Conservation (phyloP, 2,113 vertebrate species). For the Colossoma macropomum region DNA sequence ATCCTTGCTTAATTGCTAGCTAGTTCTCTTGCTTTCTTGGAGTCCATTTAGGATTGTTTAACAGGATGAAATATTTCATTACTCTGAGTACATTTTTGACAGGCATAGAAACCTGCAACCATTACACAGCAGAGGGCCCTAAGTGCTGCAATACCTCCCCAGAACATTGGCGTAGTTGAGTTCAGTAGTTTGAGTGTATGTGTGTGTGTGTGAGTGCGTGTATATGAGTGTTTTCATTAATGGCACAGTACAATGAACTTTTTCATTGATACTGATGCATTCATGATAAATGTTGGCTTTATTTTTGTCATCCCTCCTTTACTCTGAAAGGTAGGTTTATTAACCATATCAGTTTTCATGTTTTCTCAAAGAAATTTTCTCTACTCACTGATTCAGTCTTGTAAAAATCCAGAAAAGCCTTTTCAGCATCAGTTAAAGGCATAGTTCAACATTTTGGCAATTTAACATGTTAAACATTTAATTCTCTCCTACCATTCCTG, state of each 20-base stretch:
- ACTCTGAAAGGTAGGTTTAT: background rate
- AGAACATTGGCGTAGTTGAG: conserved; percentile 8
- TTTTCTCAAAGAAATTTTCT: background rate
- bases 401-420: no score
- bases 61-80: background rate
- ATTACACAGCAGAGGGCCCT: background rate
- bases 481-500: no score
- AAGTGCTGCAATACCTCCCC: conserved; percentile 3
- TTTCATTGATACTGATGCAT: conserved; percentile 42
- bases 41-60: background rate
- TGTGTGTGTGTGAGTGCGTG: conserved; percentile 2
- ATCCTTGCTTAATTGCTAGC: background rate
- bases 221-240: conserved; percentile 21
- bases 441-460: no score
- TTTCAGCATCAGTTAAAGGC: no score
- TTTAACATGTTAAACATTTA: no score
- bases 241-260: conserved; percentile 43
- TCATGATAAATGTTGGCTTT: conserved; percentile 37
- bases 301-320: conserved; percentile 15
- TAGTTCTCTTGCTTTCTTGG: background rate
- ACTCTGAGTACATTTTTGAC: conserved; percentile 23
- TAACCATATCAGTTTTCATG: background rate
- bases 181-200: conserved; percentile 3
- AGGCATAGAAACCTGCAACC: background rate
- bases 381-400: background rate